Conservation (phyloP, 2,797 vertebrate genomes). For the Gastrophryne carolinensis region DNA sequence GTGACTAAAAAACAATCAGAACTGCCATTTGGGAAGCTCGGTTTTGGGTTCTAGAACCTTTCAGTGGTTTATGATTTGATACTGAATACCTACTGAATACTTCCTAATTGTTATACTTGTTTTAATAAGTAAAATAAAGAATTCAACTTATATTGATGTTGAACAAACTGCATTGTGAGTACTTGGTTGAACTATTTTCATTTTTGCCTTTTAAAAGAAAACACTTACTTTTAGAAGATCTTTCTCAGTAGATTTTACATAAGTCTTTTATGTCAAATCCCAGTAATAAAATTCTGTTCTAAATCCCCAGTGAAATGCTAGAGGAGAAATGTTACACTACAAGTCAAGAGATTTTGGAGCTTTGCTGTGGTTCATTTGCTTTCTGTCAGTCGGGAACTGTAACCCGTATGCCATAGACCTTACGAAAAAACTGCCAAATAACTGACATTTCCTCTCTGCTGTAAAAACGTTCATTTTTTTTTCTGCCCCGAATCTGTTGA, state of each 20-base stretch:
- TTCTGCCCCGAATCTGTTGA: constrained; percentile 72
- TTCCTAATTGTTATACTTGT: too few relatives aligned
- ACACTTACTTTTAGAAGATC: neutral
- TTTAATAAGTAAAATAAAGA: too few relatives aligned
- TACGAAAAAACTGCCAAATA: neutral
- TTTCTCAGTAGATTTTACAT: neutral
- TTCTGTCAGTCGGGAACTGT: constrained; percentile 7
- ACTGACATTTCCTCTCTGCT: neutral
- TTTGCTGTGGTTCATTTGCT: constrained; percentile 15
- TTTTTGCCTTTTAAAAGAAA: neutral
- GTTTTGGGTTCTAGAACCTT: too few relatives aligned
- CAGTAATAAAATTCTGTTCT: neutral
- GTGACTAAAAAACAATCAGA: too few relatives aligned
- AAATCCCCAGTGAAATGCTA: neutral
- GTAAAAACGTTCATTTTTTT: neutral
- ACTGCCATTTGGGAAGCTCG: too few relatives aligned
- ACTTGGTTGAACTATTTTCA: neutral
- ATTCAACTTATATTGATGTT: too few relatives aligned
- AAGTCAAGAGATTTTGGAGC: constrained; percentile 22
- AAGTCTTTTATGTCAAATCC: neutral
- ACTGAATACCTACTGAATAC: too few relatives aligned
- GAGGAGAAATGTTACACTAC: neutral
- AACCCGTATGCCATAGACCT: neutral
- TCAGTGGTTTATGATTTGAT: too few relatives aligned
- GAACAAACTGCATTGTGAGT: too few relatives aligned